phyloP scores from a whole-genome alignment of 2,888 invertebrate genomes.

The Pyrgus malvae region DNA sequence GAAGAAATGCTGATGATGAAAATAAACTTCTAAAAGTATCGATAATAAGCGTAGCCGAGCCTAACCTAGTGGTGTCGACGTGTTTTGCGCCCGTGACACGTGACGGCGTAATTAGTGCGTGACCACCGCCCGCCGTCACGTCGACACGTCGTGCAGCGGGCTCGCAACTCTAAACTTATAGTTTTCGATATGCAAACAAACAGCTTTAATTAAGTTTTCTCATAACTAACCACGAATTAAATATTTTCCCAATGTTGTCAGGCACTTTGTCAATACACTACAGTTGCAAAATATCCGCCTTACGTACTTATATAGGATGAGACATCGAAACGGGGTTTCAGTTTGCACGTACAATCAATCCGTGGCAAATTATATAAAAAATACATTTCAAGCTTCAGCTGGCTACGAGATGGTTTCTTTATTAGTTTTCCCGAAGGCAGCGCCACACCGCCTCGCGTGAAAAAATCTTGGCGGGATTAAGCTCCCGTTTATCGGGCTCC shows the following conservation, averaged over 20 bases:
- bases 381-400: slow-evolving; percentile 82
- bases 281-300: slow-evolving; percentile 13
- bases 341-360: slow-evolving; percentile 69
- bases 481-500: slow-evolving; percentile 69
- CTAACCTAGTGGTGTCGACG: slow-evolving; percentile 43
- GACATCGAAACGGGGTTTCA: slow-evolving; percentile 40
- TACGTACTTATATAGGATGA: background rate
- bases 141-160: slow-evolving; percentile 43
- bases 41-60: slow-evolving; percentile 22
- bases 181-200: slow-evolving; percentile 27
- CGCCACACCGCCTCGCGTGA: slow-evolving; percentile 54
- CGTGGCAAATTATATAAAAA: slow-evolving; percentile 82
- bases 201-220: background rate
- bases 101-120: slow-evolving; percentile 75
- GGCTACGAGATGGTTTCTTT: slow-evolving; percentile 80
- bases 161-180: slow-evolving; percentile 40
- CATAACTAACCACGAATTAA: no score
- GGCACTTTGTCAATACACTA: background rate
- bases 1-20: background rate
- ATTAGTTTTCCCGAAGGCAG: slow-evolving; percentile 77
- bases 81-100: slow-evolving; percentile 70
- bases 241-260: no score
- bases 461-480: slow-evolving; percentile 74
- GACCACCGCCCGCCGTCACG: slow-evolving; percentile 55
- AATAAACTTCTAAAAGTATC: slow-evolving; percentile 11